Evolutionary conservation across 1,140 invertebrate species (phyloP).

Genomic region (Uloborus diversus): DNA sequence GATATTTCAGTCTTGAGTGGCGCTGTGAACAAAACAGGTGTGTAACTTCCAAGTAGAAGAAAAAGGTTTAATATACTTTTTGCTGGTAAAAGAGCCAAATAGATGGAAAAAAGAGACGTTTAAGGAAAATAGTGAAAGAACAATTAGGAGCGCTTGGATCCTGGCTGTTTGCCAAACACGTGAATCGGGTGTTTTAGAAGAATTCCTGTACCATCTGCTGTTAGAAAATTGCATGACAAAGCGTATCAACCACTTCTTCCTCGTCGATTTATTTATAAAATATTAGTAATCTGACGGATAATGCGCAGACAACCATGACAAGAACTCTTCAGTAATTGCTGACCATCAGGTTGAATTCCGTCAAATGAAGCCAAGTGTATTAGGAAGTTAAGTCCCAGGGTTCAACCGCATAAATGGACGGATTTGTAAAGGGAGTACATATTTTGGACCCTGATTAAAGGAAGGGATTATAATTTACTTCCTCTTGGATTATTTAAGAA

Average conservation of each 20-base stretch:
- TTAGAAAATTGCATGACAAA: not conserved
- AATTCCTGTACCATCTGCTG: not conserved
- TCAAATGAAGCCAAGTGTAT: too few relatives aligned
- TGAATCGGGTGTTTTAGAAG: not conserved
- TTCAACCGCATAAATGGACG: too few relatives aligned
- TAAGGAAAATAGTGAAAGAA: not conserved
- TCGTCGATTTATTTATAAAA: not conserved
- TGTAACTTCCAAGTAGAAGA: not conserved
- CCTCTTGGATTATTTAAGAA: too few relatives aligned
- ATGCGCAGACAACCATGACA: too few relatives aligned
- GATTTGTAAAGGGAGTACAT: too few relatives aligned
- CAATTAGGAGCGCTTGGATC: not conserved
- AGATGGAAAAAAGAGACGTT: not conserved
- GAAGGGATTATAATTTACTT: too few relatives aligned
- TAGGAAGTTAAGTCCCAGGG: too few relatives aligned
- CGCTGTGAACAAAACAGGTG: not conserved
- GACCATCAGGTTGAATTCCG: too few relatives aligned
- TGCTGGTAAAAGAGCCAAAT: not conserved
- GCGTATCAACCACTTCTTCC: not conserved
- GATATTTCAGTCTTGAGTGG: not conserved
- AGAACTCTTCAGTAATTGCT: too few relatives aligned
- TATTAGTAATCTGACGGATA: too few relatives aligned
- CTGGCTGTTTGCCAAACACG: not conserved
- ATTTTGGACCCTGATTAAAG: too few relatives aligned
- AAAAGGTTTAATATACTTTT: not conserved